Base-by-base conservation (phyloP, 2,888 invertebrate genomes). In the Scaptomyza tumidula region DNA sequence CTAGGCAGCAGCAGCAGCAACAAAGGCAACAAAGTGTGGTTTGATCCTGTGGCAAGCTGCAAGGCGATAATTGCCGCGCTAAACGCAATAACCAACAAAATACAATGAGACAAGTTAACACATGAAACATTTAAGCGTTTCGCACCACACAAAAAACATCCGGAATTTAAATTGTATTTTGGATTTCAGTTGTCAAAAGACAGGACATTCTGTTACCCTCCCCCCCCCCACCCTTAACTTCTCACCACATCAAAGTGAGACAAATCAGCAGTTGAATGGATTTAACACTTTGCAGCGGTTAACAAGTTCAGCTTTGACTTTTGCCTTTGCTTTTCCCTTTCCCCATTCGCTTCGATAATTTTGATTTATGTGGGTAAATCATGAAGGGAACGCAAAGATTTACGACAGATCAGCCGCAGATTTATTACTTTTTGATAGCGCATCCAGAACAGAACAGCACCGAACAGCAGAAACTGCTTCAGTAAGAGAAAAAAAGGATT, bases 311-410 rank as follows among this genome's bases (percentile, higher is more conserved):
- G 43, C 63, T 58, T 60, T 58, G 58, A 59, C 63, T 27, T n/a
- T 53, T 54, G 56, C 58, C 58, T 70, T 60, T 67, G 39, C 54
- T 45, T 46, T 14, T 14, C 2, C 19, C 19, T n/a, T n/a, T 27
- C 39, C 45, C 37, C 53, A 56, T 59, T 58, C 19, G 74, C 77
- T 70, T 83, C 88, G 91, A 90, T 90, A 90, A 91, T 91, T 90
- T 91, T 90, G 91, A 90, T 90, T 90, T 90, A 90, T 90, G 90
- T 89, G 85, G 83, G 83, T 86, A 90, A 90, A 89, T 90, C 91
- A 88, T 89, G 89, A 90, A 88, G 85, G 80, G 80, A 88, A 80
- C 90, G 80, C 80, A 75, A 83, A 90, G 90, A 91, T 90, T 90
- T 91, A 91, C 90, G 90, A 85, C 88, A 89, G 89, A 90, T 90